Base-by-base conservation (phyloP, 2,888 invertebrate genomes). In the Stegophylla sp. region DNA sequence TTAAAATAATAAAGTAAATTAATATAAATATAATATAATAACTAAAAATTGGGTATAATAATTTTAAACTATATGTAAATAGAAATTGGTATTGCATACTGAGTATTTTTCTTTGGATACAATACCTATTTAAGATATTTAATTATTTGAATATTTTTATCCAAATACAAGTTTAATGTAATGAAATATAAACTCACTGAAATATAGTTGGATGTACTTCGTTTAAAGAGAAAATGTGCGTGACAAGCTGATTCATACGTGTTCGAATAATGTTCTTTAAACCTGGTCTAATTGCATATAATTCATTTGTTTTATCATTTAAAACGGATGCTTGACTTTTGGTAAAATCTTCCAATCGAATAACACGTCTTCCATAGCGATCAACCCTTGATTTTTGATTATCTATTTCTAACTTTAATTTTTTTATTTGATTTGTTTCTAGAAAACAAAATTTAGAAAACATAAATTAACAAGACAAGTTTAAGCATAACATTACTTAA, bases 211-310 rank as follows among this genome's bases (percentile, higher is more conserved):
- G 84, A 76, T 84, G 81, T 23, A 85, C 82, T 43, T 84, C 83
- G n/a, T 83, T 83, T 34, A 93, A 90, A 9, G 92, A 92, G 87
- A 93, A 93, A 85, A 93, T 91, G 84, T 90, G 91, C 82, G 90
- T 88, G 59, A 91, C 89, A 75, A 93, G 87, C 85, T 92, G 90
- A 82, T 90, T 88, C 61, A 91, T 89, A 83, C 90, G 88, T 67
- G 87, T 86, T 82, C 89, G 88, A 9, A 90, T 89, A 26, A 89
- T 86, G 84, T 88, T 88, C 84, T 91, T 92, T 41, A 92, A 86
- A 83, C 89, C 88, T 28, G 89, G 88, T 83, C 89, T 88, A 17
- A 89, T 88, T 41, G 87, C 87, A 59, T 56, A 43, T 66, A 84
- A 77, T 71, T 82, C 67, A n/a, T 82, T 74, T 23, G 71, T 77